Base-by-base conservation (phyloP, 2,797 vertebrate genomes). In the Danio jaintianensis region DNA sequence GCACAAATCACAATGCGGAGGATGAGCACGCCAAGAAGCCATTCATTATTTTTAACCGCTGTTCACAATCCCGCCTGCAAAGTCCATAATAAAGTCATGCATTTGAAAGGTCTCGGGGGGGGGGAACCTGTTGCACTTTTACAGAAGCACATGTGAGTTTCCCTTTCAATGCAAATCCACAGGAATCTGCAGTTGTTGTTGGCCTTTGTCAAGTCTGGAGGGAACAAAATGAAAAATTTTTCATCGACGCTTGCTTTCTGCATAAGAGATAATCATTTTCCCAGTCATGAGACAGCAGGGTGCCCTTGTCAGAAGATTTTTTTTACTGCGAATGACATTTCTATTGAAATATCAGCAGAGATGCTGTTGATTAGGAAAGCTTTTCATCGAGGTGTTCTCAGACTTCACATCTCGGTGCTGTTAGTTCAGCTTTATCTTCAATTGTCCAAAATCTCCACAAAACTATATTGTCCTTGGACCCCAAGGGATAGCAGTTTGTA, bases 281-380 rank as follows among this genome's bases (percentile, higher is more conserved):
- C 48, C 22, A 47, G 20, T 10, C 67, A 45, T 48, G n/a, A 70
- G 22, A 52, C 52, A 71, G 66, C 55, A 66, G 40, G 58, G 50
- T 61, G 62, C 40, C 12, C 82, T 76, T 83, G 78, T 83, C 78
- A 63, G 22, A 40, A 79, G 20, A 72, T 68, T 72, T 68, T 72
- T 29, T 80, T 73, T 52, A 47, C 52, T 80, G 73, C 72, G 66
- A 85, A 83, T 67, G 71, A 74, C 72, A 80, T 62, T 68, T 77
- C 79, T 82, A 84, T 80, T 83, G 79, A 83, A 81, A 75, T 83
- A 82, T 59, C 70, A 71, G 58, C 76, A 63, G 55, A 85, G 75
- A 80, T 68, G 48, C 62, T 53, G 68, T 82, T 80, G 76, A 82
- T 82, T 70, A 81, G 61, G 68, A 79, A 76, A 82, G 75, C 47